Base-by-base conservation (phyloP, 2,797 vertebrate genomes). In the Hephaestus fuliginosus region DNA sequence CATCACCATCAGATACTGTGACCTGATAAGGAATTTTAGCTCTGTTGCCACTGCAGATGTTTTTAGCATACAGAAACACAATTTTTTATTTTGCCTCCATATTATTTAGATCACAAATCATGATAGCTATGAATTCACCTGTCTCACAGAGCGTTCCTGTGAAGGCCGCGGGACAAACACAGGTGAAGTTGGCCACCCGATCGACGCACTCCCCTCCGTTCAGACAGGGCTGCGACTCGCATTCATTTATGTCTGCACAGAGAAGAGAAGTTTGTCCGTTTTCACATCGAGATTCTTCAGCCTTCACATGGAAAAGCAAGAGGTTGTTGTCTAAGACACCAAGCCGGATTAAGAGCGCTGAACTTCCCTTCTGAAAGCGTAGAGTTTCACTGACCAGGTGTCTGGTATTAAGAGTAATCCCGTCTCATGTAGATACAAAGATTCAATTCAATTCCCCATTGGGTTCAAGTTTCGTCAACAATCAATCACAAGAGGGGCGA, bases 101-200 rank as follows among this genome's bases (percentile, higher is more conserved):
- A 36, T 4, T 36, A 36, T 36, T 36, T 36, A 36, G 33, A 36
- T 36, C 33, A 36, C 33, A 36, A 36, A 36, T 36, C 7, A 36
- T 36, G 33, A 36, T 36, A 36, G 33, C 33, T 39, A 39, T 8
- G 7, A 71, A 76, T 51, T 90, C 90, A 98, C 98, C 98, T 97
- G 95, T 97, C 91, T 99, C 97, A 1, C 98, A 99, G 88, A 90
- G 95, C 13, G 68, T 87, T 88, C 98, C 98, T 25, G 93, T 94
- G 83, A 97, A 98, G 76, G 94, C 84, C 49, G 93, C 81, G 0
- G 89, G 87, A 84, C 98, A 99, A 53, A 93, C 22, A n/a, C 98
- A 99, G 83, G 94, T 96, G 91, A 96, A 99, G 88, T 96, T 96
- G 78, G 95, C 88, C 18, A 95, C 91, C 83, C 87, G 91, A 88